Evolutionary conservation across 2,113 vertebrate genomes (phyloP).

Genomic region (Dromaius novaehollandiae): DNA sequence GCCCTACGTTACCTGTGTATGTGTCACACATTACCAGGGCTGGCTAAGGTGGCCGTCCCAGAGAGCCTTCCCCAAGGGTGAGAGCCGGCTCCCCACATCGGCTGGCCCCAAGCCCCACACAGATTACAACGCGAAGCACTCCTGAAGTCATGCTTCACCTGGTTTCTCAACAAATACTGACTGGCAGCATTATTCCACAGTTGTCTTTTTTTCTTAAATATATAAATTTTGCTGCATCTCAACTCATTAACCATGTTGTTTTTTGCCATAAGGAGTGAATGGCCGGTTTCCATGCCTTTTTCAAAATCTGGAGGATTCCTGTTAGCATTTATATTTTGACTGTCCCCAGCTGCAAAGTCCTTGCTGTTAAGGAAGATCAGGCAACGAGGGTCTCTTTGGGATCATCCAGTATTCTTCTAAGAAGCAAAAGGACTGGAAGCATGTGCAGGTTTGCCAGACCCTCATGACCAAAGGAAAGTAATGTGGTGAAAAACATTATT

Average conservation of each 20-base stretch:
- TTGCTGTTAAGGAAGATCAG: background rate
- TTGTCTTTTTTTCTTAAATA: background rate
- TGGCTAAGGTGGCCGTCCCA: fast-evolving
- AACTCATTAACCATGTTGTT: background rate
- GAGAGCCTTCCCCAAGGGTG: background rate
- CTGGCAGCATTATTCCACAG: background rate
- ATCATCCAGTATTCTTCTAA: background rate
- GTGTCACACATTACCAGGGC: fast-evolving
- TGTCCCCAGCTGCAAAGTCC: background rate
- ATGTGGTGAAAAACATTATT: background rate
- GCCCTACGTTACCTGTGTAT: background rate
- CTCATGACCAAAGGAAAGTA: background rate
- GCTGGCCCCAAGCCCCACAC: too few relatives aligned
- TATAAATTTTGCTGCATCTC: background rate
- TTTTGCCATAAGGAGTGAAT: background rate
- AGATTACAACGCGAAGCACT: background rate
- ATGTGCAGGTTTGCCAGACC: background rate
- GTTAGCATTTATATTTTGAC: background rate
- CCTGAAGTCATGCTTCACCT: background rate
- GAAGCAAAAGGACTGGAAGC: background rate
- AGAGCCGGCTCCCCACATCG: too few relatives aligned
- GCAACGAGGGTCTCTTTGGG: background rate
- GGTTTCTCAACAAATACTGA: background rate
- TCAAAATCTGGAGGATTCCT: background rate
- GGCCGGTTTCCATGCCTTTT: background rate